These are phyloP conservation scores for Ictidomys tridecemlineatus DNA, from an alignment of 2,113 vertebrate species.

Conservation along the genomic window DNA sequence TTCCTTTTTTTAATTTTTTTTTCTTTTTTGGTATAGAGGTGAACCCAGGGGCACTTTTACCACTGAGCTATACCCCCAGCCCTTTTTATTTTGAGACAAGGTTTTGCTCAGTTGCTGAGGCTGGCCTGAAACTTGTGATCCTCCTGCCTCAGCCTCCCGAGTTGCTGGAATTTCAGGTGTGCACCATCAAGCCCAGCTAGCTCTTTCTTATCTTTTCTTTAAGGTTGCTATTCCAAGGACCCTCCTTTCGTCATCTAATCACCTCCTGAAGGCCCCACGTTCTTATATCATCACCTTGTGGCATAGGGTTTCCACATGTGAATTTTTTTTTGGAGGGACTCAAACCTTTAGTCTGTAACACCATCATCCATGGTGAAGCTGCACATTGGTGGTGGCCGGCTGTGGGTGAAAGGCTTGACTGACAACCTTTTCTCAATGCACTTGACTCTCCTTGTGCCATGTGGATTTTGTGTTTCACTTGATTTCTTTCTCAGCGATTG, in stretches of 20 bases:
- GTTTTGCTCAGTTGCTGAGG: not conserved
- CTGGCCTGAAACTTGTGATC: not conserved
- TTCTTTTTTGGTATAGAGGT: too few species aligned
- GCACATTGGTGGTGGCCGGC: not conserved
- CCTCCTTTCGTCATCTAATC: not conserved
- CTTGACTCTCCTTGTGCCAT: accelerated
- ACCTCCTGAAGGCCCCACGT: not conserved
- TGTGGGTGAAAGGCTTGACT: not conserved
- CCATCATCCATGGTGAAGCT: not conserved
- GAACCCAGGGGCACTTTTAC: too few species aligned
- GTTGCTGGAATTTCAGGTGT: not conserved
- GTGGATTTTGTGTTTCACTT: not conserved
- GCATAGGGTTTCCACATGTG: not conserved
- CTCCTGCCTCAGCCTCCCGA: not conserved
- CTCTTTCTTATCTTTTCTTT: not conserved
- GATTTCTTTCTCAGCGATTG: not conserved
- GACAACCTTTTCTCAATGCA: not conserved
- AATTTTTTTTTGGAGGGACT: too few species aligned
- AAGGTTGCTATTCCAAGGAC: not conserved
- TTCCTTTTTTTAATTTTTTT: too few species aligned
- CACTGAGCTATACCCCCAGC: not conserved
- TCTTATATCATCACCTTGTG: not conserved
- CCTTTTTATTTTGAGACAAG: not conserved
- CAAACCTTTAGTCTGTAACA: not conserved
- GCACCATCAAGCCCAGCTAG: too few species aligned